phyloP scores from a whole-genome alignment of 2,113 vertebrate genomes.

The Upupa epops region DNA sequence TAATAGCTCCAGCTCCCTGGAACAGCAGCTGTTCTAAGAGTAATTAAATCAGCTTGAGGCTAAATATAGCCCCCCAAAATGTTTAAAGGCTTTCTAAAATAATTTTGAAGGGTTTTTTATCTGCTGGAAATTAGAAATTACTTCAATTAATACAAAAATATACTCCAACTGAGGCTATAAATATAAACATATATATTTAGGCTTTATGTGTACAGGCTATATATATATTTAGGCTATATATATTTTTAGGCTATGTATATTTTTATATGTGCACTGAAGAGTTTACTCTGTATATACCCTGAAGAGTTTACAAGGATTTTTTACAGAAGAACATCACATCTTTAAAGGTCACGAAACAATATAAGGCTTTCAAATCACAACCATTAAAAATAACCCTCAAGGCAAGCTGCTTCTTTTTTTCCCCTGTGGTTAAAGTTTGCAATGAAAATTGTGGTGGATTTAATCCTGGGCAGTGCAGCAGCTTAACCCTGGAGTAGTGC shows the following conservation, averaged over 20 bases:
- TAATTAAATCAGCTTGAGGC: constrained; percentile 63
- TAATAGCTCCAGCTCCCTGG: constrained; percentile 21
- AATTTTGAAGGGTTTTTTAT: constrained; percentile 59
- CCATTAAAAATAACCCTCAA: constrained; percentile 1
- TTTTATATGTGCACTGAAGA: background rate
- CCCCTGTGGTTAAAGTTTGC: background rate
- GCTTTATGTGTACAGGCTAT: constrained; percentile 16
- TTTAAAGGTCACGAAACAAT: constrained; percentile 46
- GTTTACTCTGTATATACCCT: background rate
- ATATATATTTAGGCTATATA: background rate
- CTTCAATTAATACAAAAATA: constrained; percentile 66
- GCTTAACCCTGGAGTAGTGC: background rate
- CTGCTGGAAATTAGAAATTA: constrained; percentile 56
- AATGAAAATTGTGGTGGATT: background rate
- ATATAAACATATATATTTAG: constrained; percentile 45
- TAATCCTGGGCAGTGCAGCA: background rate
- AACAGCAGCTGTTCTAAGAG: constrained; percentile 63
- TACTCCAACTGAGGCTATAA: constrained; percentile 44
- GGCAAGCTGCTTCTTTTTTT: background rate
- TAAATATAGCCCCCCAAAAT: constrained; percentile 58
- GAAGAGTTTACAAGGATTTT: constrained; percentile 43
- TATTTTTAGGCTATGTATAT: constrained; percentile 15
- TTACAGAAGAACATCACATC: constrained; percentile 32
- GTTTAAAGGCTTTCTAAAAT: constrained; percentile 61
- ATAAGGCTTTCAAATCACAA: background rate